phyloP scores from a whole-genome alignment of 2,797 vertebrate genomes.

The Echiichthys vipera region DNA sequence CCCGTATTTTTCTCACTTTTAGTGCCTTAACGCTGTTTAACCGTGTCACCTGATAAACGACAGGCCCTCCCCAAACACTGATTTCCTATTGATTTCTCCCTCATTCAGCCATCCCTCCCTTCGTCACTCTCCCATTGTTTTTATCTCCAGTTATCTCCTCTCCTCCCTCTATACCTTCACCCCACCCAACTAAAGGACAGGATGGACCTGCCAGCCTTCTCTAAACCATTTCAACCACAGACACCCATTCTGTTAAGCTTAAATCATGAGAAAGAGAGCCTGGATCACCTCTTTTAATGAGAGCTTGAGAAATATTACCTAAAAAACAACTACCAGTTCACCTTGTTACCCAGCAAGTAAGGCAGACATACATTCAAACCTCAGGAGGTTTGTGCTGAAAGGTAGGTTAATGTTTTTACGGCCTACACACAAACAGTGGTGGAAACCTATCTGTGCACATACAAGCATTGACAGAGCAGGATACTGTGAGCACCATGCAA shows the following conservation, averaged over 20 bases:
- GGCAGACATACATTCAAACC: conserved; percentile 10
- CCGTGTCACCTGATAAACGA: conserved; percentile 98
- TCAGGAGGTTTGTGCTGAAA: conserved; percentile 24
- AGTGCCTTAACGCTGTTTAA: conserved; percentile 93
- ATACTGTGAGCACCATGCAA: conserved; percentile 67
- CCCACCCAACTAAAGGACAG: conserved; percentile 37
- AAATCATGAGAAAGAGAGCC: conserved; percentile 1
- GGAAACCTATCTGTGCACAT: conserved; percentile 52
- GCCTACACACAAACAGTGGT: conserved; percentile 37
- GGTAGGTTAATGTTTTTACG: conserved; percentile 26
- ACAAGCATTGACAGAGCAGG: conserved; percentile 49
- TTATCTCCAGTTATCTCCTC: conserved; percentile 89
- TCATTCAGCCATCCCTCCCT: conserved; percentile 87
- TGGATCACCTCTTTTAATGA: conserved; percentile 25
- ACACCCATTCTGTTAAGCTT: conserved; percentile 40
- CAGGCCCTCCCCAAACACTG: conserved; percentile 93
- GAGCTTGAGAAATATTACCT: conserved; percentile 21
- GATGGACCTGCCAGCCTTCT: conserved; percentile 43
- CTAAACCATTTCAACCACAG: conserved; percentile 38
- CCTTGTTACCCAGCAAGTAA: conserved; percentile 22
- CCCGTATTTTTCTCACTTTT: conserved; percentile 96
- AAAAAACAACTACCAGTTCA: background rate
- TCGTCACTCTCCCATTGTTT: conserved; percentile 90
- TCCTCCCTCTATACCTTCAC: conserved; percentile 48
- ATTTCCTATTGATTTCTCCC: conserved; percentile 98